Conservation (phyloP, 2,888 invertebrate species). For the Conus canariensis region DNA sequence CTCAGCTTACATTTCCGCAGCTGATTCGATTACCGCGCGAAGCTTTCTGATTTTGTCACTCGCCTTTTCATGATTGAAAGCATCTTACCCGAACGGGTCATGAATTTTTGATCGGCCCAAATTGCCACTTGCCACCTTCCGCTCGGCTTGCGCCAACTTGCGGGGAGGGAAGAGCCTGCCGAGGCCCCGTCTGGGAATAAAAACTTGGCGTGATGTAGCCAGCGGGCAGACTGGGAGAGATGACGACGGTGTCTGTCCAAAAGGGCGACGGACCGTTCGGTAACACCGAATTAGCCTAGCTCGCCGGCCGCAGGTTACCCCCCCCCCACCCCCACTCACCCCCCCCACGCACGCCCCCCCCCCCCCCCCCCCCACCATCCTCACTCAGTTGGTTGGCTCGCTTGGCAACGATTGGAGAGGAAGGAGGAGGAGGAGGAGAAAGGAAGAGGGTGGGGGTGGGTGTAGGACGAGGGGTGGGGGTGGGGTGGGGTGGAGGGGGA, state of each 20-base stretch:
- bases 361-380: too few species aligned
- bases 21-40: conserved; percentile 24
- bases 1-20: too few species aligned
- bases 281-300: not conserved
- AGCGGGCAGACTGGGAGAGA: not conserved
- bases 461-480: too few species aligned
- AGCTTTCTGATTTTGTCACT: conserved; percentile 29
- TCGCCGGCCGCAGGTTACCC: too few species aligned
- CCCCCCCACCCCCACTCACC: too few species aligned
- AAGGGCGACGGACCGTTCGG: conserved; percentile 22
- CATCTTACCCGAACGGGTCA: conserved; percentile 26
- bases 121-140: conserved; percentile 43
- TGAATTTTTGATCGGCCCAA: conserved; percentile 38
- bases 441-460: too few species aligned
- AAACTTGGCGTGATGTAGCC: not conserved
- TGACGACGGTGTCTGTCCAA: too few species aligned
- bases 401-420: too few species aligned
- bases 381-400: too few species aligned
- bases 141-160: conserved; percentile 32
- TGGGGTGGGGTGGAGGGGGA: too few species aligned
- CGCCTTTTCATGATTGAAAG: conserved; percentile 41
- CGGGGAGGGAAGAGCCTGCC: not conserved
- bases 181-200: conserved; percentile 10
- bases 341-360: too few species aligned
- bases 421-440: too few species aligned